Evolutionary conservation across 2,113 vertebrate genomes (phyloP).

Genomic region (Columba janthina): DNA sequence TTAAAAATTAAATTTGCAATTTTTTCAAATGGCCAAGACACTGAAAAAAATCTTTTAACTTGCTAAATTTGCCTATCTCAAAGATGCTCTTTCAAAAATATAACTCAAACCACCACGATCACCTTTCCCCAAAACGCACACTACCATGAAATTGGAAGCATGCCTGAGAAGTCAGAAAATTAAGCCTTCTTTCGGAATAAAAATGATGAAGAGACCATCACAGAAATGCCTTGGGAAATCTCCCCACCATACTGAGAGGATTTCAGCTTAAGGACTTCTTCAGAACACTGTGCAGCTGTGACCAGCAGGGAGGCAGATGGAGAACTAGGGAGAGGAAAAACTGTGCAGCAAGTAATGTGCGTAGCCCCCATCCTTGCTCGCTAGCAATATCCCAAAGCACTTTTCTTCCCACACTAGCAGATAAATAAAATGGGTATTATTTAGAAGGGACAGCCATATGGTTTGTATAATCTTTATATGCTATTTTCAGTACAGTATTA

Average conservation of each 20-base stretch:
- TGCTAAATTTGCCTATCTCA: neutral
- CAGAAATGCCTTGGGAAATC: conserved; percentile 10
- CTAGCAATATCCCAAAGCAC: neutral
- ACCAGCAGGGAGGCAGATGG: conserved; percentile 17
- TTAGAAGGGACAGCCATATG: conserved; percentile 18
- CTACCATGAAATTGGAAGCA: neutral
- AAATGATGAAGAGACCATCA: conserved; percentile 11
- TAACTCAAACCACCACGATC: neutral
- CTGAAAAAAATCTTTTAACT: neutral
- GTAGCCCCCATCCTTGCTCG: neutral
- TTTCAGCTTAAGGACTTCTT: conserved; percentile 27
- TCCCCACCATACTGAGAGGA: neutral
- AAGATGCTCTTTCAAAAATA: neutral
- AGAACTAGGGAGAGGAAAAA: neutral
- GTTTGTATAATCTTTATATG: conserved; percentile 1
- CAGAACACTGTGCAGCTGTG: conserved; percentile 10
- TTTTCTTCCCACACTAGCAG: conserved; percentile 12
- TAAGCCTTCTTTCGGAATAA: neutral
- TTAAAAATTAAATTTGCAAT: neutral
- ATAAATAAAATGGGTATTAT: conserved; percentile 41
- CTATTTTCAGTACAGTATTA: neutral
- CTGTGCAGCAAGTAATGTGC: neutral
- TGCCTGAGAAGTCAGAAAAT: conserved; percentile 19
- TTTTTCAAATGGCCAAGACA: neutral
- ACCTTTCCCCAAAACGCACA: neutral